phyloP scores from a whole-genome alignment of 2,888 invertebrate genomes.

The Cantharis lateralis region DNA sequence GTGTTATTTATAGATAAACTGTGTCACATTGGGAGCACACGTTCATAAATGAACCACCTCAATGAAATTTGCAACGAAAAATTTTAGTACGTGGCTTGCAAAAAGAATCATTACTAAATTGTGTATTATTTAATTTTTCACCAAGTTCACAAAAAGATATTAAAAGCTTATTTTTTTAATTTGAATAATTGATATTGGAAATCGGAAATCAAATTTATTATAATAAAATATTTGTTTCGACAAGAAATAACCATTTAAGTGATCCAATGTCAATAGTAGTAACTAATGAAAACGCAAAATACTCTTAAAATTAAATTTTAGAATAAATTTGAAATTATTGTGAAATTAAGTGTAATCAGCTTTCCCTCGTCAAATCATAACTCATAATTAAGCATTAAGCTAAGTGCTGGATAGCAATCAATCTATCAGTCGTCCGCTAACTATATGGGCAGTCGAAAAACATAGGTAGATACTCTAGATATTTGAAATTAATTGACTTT shows the following conservation, averaged over 20 bases:
- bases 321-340: not conserved
- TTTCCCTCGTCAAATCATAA: not conserved
- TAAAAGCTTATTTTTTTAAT: not conserved
- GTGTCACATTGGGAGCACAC: not conserved
- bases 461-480: not conserved
- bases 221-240: not conserved
- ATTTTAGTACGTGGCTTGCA: not conserved
- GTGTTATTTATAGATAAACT: not conserved
- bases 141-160: not conserved
- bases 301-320: not conserved
- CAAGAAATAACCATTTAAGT: not conserved
- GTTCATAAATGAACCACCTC: not conserved
- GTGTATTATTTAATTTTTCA: not conserved
- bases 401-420: not conserved
- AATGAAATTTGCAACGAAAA: not conserved
- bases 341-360: not conserved
- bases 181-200: too few species aligned
- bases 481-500: not conserved
- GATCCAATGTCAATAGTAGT: not conserved
- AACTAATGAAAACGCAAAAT: not conserved
- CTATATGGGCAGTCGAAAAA: not conserved
- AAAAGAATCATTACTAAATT: not conserved
- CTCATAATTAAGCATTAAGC: not conserved
- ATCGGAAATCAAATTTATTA: too few species aligned
- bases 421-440: not conserved